A percentile compares a stretch with the other conserved stretches of the same genome.
Evolutionary conservation across 2,797 vertebrate species (phyloP).

Genomic region (Pangasius sanitwongsei): DNA sequence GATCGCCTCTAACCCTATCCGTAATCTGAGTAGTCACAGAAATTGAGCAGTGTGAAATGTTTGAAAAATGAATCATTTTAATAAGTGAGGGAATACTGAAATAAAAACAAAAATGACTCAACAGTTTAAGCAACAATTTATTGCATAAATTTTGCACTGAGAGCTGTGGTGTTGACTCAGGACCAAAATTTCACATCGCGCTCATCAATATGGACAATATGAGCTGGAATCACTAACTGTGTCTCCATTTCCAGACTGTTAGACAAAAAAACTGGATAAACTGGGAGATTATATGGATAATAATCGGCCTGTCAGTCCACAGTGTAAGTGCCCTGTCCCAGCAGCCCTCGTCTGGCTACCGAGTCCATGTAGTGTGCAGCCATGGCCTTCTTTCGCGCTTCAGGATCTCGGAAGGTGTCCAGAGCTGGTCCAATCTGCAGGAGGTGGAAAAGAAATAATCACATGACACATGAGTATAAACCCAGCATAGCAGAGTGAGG

Average conservation of each 20-base stretch:
- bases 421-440: conserved; percentile 78
- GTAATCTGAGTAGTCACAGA: background rate
- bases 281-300: conserved; percentile 11
- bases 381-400: conserved; percentile 65
- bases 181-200: background rate
- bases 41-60: background rate
- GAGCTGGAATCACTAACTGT: conserved; percentile 1
- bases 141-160: background rate
- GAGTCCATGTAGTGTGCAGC: conserved; percentile 68
- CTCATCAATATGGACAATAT: conserved; percentile 1
- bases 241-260: background rate
- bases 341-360: conserved; percentile 59
- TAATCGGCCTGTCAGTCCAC: conserved; percentile 53
- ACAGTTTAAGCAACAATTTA: background rate
- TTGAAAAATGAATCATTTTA: background rate
- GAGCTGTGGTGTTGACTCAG: background rate
- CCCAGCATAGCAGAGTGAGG: conserved; percentile 9
- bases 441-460: conserved; percentile 41
- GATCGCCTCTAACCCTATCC: background rate
- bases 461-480: conserved; percentile 14
- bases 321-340: conserved; percentile 67
- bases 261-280: conserved; percentile 15
- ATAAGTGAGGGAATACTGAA: background rate
- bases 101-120: background rate
- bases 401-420: conserved; percentile 79